Evolutionary conservation across 2,888 invertebrate species (phyloP).

Genomic region (Laspeyria flexula): DNA sequence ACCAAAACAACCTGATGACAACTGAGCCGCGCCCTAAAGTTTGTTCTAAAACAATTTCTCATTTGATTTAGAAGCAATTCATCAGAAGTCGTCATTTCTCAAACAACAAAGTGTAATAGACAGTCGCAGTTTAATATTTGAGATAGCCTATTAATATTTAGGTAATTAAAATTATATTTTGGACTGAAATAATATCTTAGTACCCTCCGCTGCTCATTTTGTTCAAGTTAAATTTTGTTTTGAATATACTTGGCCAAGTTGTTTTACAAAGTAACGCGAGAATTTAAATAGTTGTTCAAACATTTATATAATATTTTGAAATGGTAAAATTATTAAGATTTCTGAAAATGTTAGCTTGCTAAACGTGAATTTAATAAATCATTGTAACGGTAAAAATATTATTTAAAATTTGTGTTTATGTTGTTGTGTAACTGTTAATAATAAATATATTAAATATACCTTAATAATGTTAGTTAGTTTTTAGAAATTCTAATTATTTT

Average conservation of each 20-base stretch:
- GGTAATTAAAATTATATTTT: constrained; percentile 28
- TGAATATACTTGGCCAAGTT: constrained; percentile 4
- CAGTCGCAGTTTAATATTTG: constrained; percentile 19
- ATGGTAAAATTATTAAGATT: background rate
- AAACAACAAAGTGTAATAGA: constrained; percentile 7
- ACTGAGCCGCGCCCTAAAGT: background rate
- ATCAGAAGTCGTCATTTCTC: constrained; percentile 15
- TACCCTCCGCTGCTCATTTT: constrained; percentile 11
- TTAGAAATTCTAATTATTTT: too few species aligned
- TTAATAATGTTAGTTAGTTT: too few species aligned
- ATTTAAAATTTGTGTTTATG: too few species aligned
- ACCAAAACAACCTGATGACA: background rate
- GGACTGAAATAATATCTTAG: constrained; percentile 16
- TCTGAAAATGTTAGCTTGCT: background rate
- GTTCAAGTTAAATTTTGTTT: constrained; percentile 12
- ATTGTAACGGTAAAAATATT: too few species aligned
- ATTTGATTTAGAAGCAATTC: constrained; percentile 2
- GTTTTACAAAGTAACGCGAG: background rate
- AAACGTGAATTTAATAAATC: background rate
- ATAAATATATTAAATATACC: too few species aligned
- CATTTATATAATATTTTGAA: background rate
- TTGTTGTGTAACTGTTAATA: too few species aligned
- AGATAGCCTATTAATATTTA: constrained; percentile 32
- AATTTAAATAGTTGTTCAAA: background rate
- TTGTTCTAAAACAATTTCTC: constrained; percentile 1